Evolutionary conservation across 1,140 invertebrate genomes (phyloP), one percentile per base, ranked within the genome.

Genomic region (Tetramorium parvispinum): DNA sequence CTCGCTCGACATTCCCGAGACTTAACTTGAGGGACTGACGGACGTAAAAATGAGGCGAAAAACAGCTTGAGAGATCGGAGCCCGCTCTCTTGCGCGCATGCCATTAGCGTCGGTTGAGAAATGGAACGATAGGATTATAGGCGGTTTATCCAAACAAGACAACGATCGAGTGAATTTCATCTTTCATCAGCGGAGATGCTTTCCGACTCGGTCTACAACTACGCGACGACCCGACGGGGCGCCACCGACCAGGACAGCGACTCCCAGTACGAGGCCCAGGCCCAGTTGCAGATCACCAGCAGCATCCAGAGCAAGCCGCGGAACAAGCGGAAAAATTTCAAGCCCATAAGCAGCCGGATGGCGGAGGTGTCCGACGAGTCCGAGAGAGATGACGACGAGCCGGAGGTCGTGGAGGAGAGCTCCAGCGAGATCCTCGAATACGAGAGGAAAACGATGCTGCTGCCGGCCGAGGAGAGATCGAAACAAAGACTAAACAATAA

Each of bases 311-410:
- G 77, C 63, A 95, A 95, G 71, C 94, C 94, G 59, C 93, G 95
- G 0, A 96, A 96, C 90, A 96, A 96, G 86, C 93, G 96, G 40
- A 96, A 96, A 86, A 96, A 96, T 91, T 96, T 96, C 89, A 96
- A 96, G 86, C 96, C 96, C 21, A 95, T 96, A 88, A 96, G 95
- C 92, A 96, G 96, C 77, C 93, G 95, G 70, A 95, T 95, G 93
- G 94, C 95, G 40, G 95, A 95, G 89, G 94, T 95, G n/a, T 95
- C 94, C 51, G 96, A 96, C 87, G 95, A 95, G 3, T 90, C 94
- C 51, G 91, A 92, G 27, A 89, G 91, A 49, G 90, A 91, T 66
- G 88, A 94, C 85, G 92, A 95, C 1, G 94, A 94, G 2, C 89
- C 93, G n/a, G 92, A 94, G 73, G 79, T 81, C 37, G 92, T 93